Base-by-base conservation (phyloP, 2,888 invertebrate genomes). In the Meta bourneti region DNA sequence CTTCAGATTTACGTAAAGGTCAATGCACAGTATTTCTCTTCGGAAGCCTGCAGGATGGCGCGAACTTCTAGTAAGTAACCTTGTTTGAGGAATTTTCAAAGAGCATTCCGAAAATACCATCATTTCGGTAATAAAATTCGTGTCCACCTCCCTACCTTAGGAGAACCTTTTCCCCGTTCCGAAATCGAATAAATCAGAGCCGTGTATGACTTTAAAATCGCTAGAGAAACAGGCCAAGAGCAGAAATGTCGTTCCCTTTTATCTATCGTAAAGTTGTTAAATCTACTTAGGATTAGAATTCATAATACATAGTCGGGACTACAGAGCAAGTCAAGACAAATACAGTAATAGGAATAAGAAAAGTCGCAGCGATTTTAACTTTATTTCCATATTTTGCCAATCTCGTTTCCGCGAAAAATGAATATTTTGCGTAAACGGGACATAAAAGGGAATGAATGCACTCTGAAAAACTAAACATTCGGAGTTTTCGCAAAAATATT, bases 221-320 rank as follows among this genome's bases (percentile, higher is more conserved):
- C 70, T n/a, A 52, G 85, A 78, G 69, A 85, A 48, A 69, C 61
- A 70, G 34, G 34, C 70, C n/a, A 51, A n/a, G 34, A 72, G 54
- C 54, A 54, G 74, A 74, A 49, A 80, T 52, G 54, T 20, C 51
- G 9, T 78, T 52, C 8, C 71, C 78, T 86, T 70, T 78, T 48
- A 78, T 79, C 86, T 71, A 9, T 70, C 51, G 9, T 9, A 49
- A 78, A 19, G 20, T 71, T 71, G 78, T 69, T 70, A 86, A 86
- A 86, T 86, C 86, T 78, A 79, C 70, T 86, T 71, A 86, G 78
- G 78, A 79, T 51, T 79, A 78, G 70, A 78, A 86, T 71, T 86
- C 61, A 19, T 69, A 34, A 77, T 74, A 78, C 48, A 85, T 85
- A 84, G 34, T 61, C 34, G 51, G 16, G 71, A 71, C 19, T 16